phyloP scores from a whole-genome alignment of 2,113 vertebrate genomes.

The Pedetes capensis region DNA sequence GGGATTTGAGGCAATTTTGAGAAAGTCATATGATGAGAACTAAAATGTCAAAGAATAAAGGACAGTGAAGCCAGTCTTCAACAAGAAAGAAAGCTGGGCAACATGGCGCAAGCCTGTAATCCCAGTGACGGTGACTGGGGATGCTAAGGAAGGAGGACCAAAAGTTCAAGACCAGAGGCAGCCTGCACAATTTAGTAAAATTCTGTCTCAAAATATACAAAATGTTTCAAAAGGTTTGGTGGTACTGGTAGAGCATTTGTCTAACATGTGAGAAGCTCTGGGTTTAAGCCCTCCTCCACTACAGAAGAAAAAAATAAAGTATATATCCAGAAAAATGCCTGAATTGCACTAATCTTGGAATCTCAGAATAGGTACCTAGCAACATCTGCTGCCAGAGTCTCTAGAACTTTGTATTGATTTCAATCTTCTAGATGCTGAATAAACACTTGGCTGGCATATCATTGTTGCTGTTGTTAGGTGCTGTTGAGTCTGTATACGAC shows the following conservation, averaged over 20 bases:
- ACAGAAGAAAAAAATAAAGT: not conserved
- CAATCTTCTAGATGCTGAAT: not conserved
- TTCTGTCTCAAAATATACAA: no score
- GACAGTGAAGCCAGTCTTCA: not conserved
- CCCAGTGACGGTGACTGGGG: no score
- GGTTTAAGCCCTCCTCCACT: no score
- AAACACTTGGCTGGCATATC: not conserved
- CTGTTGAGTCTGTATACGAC: no score
- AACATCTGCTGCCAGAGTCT: not conserved
- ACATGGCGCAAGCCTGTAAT: not conserved
- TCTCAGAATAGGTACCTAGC: not conserved
- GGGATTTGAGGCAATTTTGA: not conserved
- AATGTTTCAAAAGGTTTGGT: no score
- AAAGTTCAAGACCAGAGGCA: no score
- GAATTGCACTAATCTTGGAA: not conserved
- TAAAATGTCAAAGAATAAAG: not conserved
- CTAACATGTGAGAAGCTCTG: no score
- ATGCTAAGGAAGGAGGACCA: no score
- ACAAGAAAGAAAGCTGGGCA: not conserved
- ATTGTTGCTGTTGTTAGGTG: no score
- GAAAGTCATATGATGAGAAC: not conserved
- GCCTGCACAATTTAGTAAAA: no score
- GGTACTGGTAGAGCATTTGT: no score
- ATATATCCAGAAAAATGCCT: not conserved
- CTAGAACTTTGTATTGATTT: not conserved